Percentiles rank a stretch among this genome's conserved stretches.
These are phyloP conservation scores for Oryzias dopingdopingensis DNA, from an alignment of 2,797 vertebrate genomes.

Conservation along the genomic window DNA sequence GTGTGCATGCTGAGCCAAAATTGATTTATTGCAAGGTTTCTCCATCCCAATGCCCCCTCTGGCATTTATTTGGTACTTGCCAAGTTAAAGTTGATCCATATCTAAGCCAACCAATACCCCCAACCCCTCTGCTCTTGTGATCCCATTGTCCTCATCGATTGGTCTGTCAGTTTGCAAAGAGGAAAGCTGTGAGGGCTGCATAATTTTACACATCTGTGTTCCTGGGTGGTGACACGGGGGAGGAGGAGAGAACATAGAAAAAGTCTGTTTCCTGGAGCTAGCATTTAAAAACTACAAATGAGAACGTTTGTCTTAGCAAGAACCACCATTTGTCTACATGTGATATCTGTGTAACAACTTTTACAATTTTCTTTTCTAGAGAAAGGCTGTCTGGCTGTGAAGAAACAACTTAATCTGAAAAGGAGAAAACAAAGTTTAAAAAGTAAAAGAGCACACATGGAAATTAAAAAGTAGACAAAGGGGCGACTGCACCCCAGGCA, in stretches of 20 bases:
- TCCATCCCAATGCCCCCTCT: constrained; percentile 36
- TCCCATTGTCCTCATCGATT: constrained; percentile 58
- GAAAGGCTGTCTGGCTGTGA: constrained; percentile 19
- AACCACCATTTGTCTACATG: constrained; percentile 24
- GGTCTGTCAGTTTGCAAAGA: constrained; percentile 39
- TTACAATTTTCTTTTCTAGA: constrained; percentile 4
- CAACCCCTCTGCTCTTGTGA: constrained; percentile 45
- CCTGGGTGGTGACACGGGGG: constrained; percentile 15
- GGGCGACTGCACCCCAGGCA: constrained; percentile 26
- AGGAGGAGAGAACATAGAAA: constrained; percentile 16
- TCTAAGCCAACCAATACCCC: constrained; percentile 49
- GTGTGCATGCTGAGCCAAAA: constrained; percentile 38
- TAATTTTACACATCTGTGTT: constrained; percentile 31
- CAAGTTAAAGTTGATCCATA: constrained; percentile 67
- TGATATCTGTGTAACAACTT: constrained; percentile 40
- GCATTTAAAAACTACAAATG: constrained; percentile 44
- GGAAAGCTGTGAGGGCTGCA: constrained; percentile 34
- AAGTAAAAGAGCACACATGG: constrained; percentile 4
- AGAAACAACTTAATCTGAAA: constrained; percentile 17
- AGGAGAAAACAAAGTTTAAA: constrained; percentile 17
- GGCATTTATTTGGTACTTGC: constrained; percentile 58
- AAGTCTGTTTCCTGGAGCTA: constrained; percentile 24
- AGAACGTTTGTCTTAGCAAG: constrained; percentile 49
- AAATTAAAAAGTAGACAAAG: neutral
- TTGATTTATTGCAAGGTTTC: constrained; percentile 52